Percentiles rank a stretch among this genome's conserved stretches.
Evolutionary conservation across 1,140 invertebrate genomes (phyloP).

Genomic region (Drosophila parvula): DNA sequence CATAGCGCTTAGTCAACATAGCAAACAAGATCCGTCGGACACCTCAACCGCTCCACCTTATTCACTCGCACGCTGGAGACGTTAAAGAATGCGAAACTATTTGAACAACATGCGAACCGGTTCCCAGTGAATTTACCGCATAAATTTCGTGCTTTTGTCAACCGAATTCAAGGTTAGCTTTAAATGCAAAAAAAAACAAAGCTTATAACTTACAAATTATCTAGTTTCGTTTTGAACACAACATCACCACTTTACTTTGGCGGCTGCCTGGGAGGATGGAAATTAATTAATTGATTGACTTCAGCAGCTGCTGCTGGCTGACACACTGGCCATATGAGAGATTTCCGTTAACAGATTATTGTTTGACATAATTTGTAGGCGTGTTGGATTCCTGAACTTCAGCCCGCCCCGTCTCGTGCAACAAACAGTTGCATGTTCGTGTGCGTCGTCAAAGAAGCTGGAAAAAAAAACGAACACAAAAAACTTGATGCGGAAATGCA

Average conservation of each 20-base stretch:
- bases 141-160: conserved; percentile 48
- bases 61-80: conserved; percentile 5
- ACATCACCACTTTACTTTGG: background rate
- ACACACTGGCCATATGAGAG: conserved; percentile 49
- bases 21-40: conserved; percentile 5
- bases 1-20: conserved; percentile 22
- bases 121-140: conserved; percentile 27
- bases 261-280: conserved; percentile 4
- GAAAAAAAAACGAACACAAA: conserved; percentile 25
- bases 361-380: conserved; percentile 70
- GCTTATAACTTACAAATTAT: conserved; percentile 11
- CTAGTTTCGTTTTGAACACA: conserved; percentile 7
- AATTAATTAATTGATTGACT: conserved; percentile 50
- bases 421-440: conserved; percentile 44
- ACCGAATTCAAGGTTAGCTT: conserved; percentile 63
- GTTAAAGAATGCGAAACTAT: conserved; percentile 35
- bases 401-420: conserved; percentile 18
- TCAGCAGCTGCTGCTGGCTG: conserved; percentile 18
- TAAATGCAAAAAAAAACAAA: conserved; percentile 30
- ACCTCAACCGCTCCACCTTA: conserved; percentile 13
- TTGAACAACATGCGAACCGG: conserved; percentile 51
- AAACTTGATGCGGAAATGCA: conserved; percentile 69
- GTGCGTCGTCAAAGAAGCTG: conserved; percentile 57
- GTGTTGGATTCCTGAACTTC: conserved; percentile 26
- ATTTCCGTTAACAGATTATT: conserved; percentile 35